Base-by-base conservation (phyloP, 1,140 invertebrate genomes). In the Cataglyphis hispanica region DNA sequence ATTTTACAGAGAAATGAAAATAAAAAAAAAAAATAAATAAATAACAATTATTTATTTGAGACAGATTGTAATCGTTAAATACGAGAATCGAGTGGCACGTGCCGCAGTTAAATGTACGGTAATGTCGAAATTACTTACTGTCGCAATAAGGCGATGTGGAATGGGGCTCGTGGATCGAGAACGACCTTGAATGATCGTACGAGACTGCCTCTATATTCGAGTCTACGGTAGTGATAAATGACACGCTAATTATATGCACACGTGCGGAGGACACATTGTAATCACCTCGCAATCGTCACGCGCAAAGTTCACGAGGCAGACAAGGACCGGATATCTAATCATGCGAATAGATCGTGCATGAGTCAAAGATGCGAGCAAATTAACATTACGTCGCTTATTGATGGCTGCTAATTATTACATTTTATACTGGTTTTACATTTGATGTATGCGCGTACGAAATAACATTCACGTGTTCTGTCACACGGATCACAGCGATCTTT, bases 261-360 rank as follows among this genome's bases (percentile, higher is more conserved):
- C 76, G 76, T 80, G 76, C 76, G 76, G 76, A 80, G 76, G 76
- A 80, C 76, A 53, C 34, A 80, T 69, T 80, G 43, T 80, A 80
- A 80, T 69, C 63, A 16, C 22, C 31, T 19, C 16, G 53, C 43
- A 67, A 78, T 78, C 75, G 40, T 78, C 76, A 60, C 63, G 63
- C 63, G 25, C 63, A n/a, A 31, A 78, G 19, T 69, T 34, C 43
- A 31, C 63, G 22, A 67, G 43, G 60, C 27, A 43, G 11, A 67
- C 43, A 69, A 69, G 31, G 31, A 69, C 25, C 61, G 27, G 16
- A 67, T 31, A 16, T 76, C 25, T 76, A 77, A 77, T 64, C 34
- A 43, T 16, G 22, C n/a, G 34, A 37, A 40, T 67, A 40, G n/a
- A 34, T 67, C 37, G 64, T 43, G 19, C 64, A 40, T 13, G 19